phyloP scores from a whole-genome alignment of 2,888 invertebrate species.

The Leptopilina drosophilae region DNA sequence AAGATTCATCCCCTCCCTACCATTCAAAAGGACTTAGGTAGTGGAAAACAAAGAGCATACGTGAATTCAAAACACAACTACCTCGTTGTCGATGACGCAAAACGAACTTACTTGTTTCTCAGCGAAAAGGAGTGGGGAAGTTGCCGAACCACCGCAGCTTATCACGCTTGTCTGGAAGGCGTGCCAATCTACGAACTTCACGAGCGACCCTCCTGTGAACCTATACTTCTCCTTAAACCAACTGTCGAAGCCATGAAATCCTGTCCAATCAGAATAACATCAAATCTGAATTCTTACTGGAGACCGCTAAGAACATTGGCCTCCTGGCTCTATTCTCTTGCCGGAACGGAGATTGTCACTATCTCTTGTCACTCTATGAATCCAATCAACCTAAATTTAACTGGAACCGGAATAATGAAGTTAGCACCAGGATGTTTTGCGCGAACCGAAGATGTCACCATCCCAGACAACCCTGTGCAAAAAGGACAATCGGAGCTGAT shows the following conservation, averaged over 20 bases:
- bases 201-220: not conserved
- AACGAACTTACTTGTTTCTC: too few relatives aligned
- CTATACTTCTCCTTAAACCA: not conserved
- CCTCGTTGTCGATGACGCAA: too few relatives aligned
- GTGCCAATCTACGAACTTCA: not conserved
- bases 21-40: not conserved
- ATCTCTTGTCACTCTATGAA: not conserved
- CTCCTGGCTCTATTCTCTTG: not conserved
- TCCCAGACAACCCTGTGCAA: too few relatives aligned
- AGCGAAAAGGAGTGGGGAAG: too few relatives aligned
- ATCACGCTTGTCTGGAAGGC: not conserved
- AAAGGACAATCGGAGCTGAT: too few relatives aligned
- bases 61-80: too few relatives aligned
- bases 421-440: too few relatives aligned
- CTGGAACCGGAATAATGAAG: too few relatives aligned
- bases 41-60: not conserved
- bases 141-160: not conserved
- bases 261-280: not conserved
- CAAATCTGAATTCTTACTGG: too few relatives aligned
- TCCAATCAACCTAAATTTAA: not conserved
- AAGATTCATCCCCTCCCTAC: not conserved
- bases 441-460: too few relatives aligned
- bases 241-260: not conserved
- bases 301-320: not conserved
- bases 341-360: not conserved